Evolutionary conservation across 2,888 invertebrate genomes (phyloP), one percentile per base, ranked within the genome.

Genomic region (Galeruca laticollis): DNA sequence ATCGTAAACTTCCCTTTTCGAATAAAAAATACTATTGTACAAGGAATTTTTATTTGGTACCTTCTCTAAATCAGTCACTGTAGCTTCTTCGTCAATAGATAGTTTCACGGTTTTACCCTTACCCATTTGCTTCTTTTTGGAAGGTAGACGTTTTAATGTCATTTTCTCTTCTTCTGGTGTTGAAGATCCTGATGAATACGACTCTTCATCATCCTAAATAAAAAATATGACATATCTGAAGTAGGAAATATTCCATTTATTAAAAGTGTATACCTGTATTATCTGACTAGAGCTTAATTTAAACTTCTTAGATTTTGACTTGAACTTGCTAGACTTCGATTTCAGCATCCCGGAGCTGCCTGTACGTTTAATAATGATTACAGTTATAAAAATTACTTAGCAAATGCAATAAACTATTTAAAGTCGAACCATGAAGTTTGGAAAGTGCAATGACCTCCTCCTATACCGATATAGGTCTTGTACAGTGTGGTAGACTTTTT

Each of bases 171-270:
- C 56, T 9, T 57, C 56, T 18, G 35, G 15, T 9, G 13, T 4
- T 9, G 54, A n/a, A 18, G 56, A 57, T 31, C 18, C 56, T 15
- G 56, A 33, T n/a, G 56, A 57, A 9, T 57, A 57, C 18, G 56
- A 57, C 18, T 57, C 56, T 2, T 57, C 56, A 10, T 57, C 56
- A 10, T 35, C 56, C 56, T 57, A n/a, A 52, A 52, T 52, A 15
- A n/a, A 49, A 49, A 15, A 49, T 49, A 15, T 15, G 13, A 8
- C 9, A 15, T 15, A 49, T 13, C 2, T 11, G 49, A 2, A 49
- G n/a, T 13, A 11, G 10, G 13, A 37, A 37, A 6, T 37, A 11
- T 2, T 6, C 13, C 10, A 10, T 37, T 37, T 10, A 37, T 37
- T 37, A 37, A 8, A 37, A 37, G 10, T 37, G 37, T 37, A 37